phyloP scores from a whole-genome alignment of 2,888 invertebrate species.

The Caenorhabditis sp. region DNA sequence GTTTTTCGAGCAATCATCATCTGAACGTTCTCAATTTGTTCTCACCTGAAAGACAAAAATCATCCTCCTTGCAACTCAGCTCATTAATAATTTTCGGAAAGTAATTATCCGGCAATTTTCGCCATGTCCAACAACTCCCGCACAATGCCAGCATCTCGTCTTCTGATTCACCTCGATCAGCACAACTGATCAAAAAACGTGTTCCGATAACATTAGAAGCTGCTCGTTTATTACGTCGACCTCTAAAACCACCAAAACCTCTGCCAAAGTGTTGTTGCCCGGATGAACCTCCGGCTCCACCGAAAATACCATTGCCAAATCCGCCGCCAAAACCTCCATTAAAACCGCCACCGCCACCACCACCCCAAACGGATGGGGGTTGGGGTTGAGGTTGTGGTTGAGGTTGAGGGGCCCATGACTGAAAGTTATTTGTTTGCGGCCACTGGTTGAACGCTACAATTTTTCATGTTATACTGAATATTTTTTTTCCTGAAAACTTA shows the following conservation, averaged over 20 bases:
- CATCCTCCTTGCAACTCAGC: constrained; percentile 60
- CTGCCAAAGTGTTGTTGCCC: constrained; percentile 12
- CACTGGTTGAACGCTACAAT: background rate
- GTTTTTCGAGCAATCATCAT: background rate
- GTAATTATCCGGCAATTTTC: constrained; percentile 64
- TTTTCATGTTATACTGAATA: too few species aligned
- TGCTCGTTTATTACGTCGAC: constrained; percentile 25
- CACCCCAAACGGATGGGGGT: constrained; percentile 8
- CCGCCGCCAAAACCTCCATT: constrained; percentile 32
- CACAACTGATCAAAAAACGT: constrained; percentile 64
- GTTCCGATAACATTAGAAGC: constrained; percentile 39
- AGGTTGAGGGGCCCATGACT: background rate
- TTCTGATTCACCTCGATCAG: constrained; percentile 63
- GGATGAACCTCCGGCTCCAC: constrained; percentile 22
- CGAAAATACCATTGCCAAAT: constrained; percentile 30
- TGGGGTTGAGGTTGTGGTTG: constrained; percentile 21
- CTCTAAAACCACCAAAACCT: constrained; percentile 13
- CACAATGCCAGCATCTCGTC: constrained; percentile 39
- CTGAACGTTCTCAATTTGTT: too few species aligned
- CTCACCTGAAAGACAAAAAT: constrained; percentile 64
- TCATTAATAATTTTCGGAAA: constrained; percentile 66
- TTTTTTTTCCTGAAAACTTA: too few species aligned
- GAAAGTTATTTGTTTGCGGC: background rate
- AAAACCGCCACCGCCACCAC: constrained; percentile 22
- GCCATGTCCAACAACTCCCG: constrained; percentile 65